Percentiles rank a stretch among this genome's conserved stretches.
phyloP scores from a whole-genome alignment of 2,888 invertebrate species.

The Geophilus truncorum region DNA sequence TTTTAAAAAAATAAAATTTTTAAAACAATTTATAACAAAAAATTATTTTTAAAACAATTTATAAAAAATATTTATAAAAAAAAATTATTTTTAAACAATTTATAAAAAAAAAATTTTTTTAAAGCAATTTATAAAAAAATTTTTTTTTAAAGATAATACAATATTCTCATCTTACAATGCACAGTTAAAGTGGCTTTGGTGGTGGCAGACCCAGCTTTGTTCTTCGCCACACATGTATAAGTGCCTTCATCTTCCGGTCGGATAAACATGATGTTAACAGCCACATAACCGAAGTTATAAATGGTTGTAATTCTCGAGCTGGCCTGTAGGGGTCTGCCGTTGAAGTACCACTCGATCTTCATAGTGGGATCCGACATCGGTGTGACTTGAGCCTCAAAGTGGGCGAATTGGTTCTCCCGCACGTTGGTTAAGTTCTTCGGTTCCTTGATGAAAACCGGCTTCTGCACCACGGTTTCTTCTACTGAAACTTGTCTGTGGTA shows the following conservation, averaged over 20 bases:
- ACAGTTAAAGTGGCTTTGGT: conserved; percentile 68
- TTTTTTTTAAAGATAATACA: no score
- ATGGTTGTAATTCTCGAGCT: conserved; percentile 95
- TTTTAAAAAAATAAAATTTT: not conserved
- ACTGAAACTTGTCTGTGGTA: conserved; percentile 65
- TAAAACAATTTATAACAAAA: not conserved
- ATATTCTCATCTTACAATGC: conserved; percentile 42
- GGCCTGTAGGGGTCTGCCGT: conserved; percentile 87
- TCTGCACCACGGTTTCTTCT: conserved; percentile 68
- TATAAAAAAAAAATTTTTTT: no score
- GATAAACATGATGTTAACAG: conserved; percentile 96
- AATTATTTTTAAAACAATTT: no score
- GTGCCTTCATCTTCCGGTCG: conserved; percentile 96
- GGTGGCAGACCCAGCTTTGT: conserved; percentile 83
- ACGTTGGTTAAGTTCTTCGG: conserved; percentile 79
- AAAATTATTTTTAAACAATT: no score
- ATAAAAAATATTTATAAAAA: no score
- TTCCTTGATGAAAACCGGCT: conserved; percentile 81
- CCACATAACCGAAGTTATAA: conserved; percentile 98
- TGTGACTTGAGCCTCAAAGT: conserved; percentile 86
- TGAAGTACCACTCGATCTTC: conserved; percentile 78
- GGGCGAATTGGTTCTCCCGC: conserved; percentile 84
- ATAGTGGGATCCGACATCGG: conserved; percentile 89
- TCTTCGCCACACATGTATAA: conserved; percentile 86
- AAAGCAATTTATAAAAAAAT: no score